These are phyloP conservation scores for Romanogobio albipinnatus DNA, from an alignment of 2,113 vertebrate genomes.

Conservation along the genomic window DNA sequence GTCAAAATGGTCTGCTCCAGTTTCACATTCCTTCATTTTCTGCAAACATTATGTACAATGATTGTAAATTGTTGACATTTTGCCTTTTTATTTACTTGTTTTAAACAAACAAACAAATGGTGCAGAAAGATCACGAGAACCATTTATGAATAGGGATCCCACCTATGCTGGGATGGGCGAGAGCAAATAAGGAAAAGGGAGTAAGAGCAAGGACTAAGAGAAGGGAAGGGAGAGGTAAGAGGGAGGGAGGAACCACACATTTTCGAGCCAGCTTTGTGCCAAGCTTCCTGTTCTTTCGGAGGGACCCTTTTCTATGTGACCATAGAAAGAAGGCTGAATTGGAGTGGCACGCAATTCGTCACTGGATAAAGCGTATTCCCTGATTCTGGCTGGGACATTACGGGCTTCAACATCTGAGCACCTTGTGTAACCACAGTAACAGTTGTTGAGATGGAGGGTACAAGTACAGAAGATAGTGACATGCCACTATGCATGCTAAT, in stretches of 20 bases:
- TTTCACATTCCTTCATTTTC: neutral
- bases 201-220: slow-evolving; percentile 40
- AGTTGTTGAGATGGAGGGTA: slow-evolving; percentile 52
- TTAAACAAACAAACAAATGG: neutral
- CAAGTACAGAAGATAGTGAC: slow-evolving; percentile 56
- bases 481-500: slow-evolving; percentile 64
- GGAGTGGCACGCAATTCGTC: slow-evolving; percentile 55
- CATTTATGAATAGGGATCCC: neutral
- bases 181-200: slow-evolving; percentile 46
- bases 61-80: neutral
- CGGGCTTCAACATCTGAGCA: slow-evolving; percentile 58
- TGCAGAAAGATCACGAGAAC: neutral
- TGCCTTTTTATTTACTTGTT: neutral
- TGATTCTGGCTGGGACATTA: slow-evolving; percentile 52
- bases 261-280: slow-evolving; percentile 70
- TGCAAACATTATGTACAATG: neutral
- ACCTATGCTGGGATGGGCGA: neutral
- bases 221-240: slow-evolving; percentile 59
- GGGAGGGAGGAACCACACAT: slow-evolving; percentile 65
- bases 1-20: neutral
- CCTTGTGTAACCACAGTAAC: slow-evolving; percentile 74
- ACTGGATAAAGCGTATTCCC: slow-evolving; percentile 66
- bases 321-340: slow-evolving; percentile 54
- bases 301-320: slow-evolving; percentile 65
- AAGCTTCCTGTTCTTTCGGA: slow-evolving; percentile 72